A percentile compares a stretch with the other conserved stretches of the same genome.
phyloP scores from a whole-genome alignment of 2,113 vertebrate species.

The Himantopus leucocephalus region DNA sequence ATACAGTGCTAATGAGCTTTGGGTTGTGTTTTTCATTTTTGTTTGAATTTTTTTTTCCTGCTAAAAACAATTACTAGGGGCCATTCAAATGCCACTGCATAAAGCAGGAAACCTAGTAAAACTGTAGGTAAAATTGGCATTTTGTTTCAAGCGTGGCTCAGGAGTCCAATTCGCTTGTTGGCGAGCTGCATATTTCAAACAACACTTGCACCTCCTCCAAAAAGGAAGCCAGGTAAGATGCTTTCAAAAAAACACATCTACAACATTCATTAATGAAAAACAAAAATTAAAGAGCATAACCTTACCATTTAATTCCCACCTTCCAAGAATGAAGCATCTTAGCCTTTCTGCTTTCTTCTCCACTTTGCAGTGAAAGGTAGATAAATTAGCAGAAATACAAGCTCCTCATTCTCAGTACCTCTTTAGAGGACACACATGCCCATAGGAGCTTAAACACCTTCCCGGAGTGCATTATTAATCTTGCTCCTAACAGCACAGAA shows the following conservation, averaged over 20 bases:
- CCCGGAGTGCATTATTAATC: background rate
- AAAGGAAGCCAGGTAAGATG: background rate
- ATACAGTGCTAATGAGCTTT: constrained; percentile 49
- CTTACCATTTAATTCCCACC: background rate
- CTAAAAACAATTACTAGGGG: constrained; percentile 47
- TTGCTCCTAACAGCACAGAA: background rate
- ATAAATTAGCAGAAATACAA: constrained; percentile 27
- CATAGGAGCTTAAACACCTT: constrained; percentile 18
- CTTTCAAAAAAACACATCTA: background rate
- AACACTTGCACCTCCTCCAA: background rate
- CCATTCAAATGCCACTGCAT: constrained; percentile 29
- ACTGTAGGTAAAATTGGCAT: constrained; percentile 54
- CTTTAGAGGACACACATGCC: background rate
- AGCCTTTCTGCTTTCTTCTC: background rate
- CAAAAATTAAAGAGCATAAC: background rate
- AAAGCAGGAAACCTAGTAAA: constrained; percentile 65
- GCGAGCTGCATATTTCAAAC: background rate
- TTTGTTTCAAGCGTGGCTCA: constrained; percentile 31
- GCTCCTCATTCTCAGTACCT: constrained; percentile 14
- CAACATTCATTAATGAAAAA: background rate
- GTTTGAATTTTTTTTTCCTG: background rate
- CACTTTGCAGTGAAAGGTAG: background rate
- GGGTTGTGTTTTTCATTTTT: constrained; percentile 48
- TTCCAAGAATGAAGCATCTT: background rate
- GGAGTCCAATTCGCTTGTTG: constrained; percentile 19